These are phyloP conservation scores for Premnoplex brunnescens DNA, from an alignment of 2,797 vertebrate genomes.

Conservation along the genomic window DNA sequence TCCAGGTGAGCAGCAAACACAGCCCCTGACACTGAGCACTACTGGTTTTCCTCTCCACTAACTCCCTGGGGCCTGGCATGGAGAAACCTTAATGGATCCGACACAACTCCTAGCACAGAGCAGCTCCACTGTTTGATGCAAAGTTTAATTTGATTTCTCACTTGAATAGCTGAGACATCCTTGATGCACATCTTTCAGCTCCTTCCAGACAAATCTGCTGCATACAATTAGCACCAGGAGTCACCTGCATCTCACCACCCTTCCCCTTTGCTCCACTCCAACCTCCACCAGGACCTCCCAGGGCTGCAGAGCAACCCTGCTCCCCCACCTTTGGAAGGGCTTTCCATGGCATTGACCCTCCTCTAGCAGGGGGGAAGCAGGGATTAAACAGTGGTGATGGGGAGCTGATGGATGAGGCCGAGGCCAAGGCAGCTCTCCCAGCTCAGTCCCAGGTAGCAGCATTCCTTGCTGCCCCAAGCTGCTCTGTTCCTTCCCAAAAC, in stretches of 20 bases:
- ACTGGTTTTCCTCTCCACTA: not conserved
- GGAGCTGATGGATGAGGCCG: not conserved
- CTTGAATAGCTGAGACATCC: slow-evolving; percentile 62
- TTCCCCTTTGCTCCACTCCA: not conserved
- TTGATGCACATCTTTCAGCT: slow-evolving; percentile 20
- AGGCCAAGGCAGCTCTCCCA: not conserved
- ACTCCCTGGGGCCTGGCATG: not conserved
- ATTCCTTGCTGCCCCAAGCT: not conserved
- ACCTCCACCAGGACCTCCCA: not conserved
- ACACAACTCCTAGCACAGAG: slow-evolving; percentile 2
- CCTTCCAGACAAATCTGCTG: slow-evolving; percentile 10
- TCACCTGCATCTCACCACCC: not conserved
- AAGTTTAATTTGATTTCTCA: slow-evolving; percentile 72
- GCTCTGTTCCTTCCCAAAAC: not conserved
- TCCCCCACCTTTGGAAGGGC: not conserved
- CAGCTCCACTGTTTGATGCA: slow-evolving; percentile 32
- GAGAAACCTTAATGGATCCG: not conserved
- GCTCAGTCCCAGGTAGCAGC: not conserved
- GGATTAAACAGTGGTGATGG: not conserved
- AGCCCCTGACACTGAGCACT: not conserved
- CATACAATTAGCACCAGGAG: not conserved
- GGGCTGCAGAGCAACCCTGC: not conserved
- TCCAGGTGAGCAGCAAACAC: not conserved
- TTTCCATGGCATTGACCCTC: not conserved
- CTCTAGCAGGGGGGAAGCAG: not conserved